Evolutionary conservation across 2,113 vertebrate species (phyloP).

Genomic region (Glaucidium brasilianum): DNA sequence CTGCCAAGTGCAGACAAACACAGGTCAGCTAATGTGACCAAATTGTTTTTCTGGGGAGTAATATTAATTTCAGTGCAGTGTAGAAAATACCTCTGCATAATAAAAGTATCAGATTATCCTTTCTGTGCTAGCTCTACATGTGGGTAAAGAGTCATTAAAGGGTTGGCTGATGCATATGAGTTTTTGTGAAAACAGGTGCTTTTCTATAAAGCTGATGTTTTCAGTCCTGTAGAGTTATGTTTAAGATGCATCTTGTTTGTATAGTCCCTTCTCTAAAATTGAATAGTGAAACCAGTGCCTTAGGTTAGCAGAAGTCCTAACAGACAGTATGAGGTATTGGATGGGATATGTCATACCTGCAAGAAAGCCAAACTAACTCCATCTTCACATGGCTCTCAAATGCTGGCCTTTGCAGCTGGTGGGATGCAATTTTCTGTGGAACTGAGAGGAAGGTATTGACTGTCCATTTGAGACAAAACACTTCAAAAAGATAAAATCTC

Average conservation of each 20-base stretch:
- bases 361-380: background rate
- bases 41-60: background rate
- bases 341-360: background rate
- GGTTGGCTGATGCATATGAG: background rate
- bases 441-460: background rate
- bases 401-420: rapidly evolving
- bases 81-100: background rate
- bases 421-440: background rate
- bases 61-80: background rate
- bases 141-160: background rate
- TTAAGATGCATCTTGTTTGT: background rate
- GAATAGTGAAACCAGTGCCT: background rate
- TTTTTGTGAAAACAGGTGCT: background rate
- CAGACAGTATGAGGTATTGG: background rate
- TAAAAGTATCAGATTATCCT: background rate
- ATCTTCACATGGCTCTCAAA: background rate
- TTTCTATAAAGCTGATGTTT: background rate
- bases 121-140: background rate
- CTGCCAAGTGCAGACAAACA: background rate
- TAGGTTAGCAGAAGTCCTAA: background rate
- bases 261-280: background rate
- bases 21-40: background rate
- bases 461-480: background rate
- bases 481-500: background rate
- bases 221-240: background rate